phyloP scores from a whole-genome alignment of 1,140 invertebrate species.

The Hylaeus anthracinus region DNA sequence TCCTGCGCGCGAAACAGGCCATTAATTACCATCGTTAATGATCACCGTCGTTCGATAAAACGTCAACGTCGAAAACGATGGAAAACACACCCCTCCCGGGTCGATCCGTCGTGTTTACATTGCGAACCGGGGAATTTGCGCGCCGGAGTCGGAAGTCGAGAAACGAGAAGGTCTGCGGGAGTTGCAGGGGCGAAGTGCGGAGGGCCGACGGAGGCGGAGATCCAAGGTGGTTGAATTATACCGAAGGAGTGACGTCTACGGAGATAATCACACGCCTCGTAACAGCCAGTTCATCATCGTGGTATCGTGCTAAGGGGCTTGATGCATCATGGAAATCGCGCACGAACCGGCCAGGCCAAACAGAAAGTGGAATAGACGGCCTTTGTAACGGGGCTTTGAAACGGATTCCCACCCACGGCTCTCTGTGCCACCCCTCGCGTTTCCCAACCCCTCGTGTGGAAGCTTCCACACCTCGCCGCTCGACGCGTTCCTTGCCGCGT shows the following conservation, averaged over 20 bases:
- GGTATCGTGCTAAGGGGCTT: slow-evolving; percentile 67
- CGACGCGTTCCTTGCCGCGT: slow-evolving; percentile 17
- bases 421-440: no score
- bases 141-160: slow-evolving; percentile 14
- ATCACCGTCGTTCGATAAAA: slow-evolving; percentile 24
- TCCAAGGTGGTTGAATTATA: slow-evolving; percentile 68
- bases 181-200: slow-evolving; percentile 34
- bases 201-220: slow-evolving; percentile 1
- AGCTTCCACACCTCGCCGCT: slow-evolving; percentile 14
- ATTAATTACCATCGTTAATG: slow-evolving; percentile 44
- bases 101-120: slow-evolving; percentile 49
- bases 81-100: slow-evolving; percentile 25
- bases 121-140: slow-evolving; percentile 20
- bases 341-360: slow-evolving; percentile 62
- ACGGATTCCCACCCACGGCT: not conserved
- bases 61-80: slow-evolving; percentile 9
- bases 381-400: slow-evolving; percentile 17
- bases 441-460: not conserved
- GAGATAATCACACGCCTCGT: slow-evolving; percentile 75
- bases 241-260: slow-evolving; percentile 69
- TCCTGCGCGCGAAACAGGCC: not conserved
- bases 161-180: slow-evolving; percentile 11
- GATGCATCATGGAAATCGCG: slow-evolving; percentile 71
- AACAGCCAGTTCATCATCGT: slow-evolving; percentile 74
- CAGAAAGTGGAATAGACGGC: slow-evolving; percentile 49